Conservation (phyloP, 2,797 vertebrate species). For the Cyprinella venusta region DNA sequence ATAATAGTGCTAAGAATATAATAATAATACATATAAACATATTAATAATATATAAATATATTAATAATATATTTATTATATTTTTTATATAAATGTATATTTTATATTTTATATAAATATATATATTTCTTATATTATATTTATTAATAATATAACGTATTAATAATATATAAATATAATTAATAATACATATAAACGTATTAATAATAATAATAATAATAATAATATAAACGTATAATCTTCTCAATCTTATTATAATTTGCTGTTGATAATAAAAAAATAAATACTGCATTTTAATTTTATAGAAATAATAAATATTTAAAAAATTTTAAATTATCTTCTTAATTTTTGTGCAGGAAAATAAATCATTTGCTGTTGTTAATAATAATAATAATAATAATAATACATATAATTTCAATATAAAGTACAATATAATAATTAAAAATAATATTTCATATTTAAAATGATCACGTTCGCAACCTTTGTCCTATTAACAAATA, state of each 20-base stretch:
- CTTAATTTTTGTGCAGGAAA: neutral
- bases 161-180: too few species aligned
- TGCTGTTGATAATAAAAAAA: neutral
- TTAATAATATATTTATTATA: too few species aligned
- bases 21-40: neutral
- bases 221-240: neutral
- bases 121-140: too few species aligned
- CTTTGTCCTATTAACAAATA: neutral
- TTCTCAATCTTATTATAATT: neutral
- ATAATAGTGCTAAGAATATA: neutral
- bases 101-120: too few species aligned
- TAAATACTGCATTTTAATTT: neutral
- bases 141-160: too few species aligned
- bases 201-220: neutral
- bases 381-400: neutral
- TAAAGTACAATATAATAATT: neutral
- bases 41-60: too few species aligned
- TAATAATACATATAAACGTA: neutral
- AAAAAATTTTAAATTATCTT: neutral
- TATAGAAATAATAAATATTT: neutral
- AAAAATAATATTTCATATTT: neutral
- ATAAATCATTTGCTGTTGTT: neutral
- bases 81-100: too few species aligned
- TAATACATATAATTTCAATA: neutral
- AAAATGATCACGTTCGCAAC: neutral